Conservation (phyloP, 2,888 invertebrate species). For the Cerastoderma edule region DNA sequence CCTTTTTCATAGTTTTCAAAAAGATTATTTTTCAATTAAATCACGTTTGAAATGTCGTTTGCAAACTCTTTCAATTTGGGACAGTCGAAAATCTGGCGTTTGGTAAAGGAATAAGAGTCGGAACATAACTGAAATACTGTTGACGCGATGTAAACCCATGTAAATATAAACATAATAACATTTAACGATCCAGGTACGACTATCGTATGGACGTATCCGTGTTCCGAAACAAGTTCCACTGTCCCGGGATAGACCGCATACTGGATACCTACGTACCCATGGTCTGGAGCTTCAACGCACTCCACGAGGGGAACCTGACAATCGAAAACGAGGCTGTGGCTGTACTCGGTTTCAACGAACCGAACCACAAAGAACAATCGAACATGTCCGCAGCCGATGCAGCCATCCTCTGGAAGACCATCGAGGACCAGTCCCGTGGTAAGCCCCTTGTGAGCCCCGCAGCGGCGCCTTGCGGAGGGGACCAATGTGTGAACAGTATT, state of each 20-base stretch:
- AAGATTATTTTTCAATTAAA: too few species aligned
- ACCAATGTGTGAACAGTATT: constrained; percentile 21
- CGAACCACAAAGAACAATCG: constrained; percentile 58
- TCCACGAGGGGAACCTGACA: constrained; percentile 29
- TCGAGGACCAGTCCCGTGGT: constrained; percentile 43
- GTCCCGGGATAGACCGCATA: neutral
- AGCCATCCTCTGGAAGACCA: constrained; percentile 55
- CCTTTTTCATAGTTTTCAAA: too few species aligned
- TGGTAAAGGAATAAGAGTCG: too few species aligned
- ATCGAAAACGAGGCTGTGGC: constrained; percentile 43
- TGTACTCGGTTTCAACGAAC: constrained; percentile 64
- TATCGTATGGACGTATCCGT: constrained; percentile 21
- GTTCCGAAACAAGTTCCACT: neutral
- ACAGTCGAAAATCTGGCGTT: too few species aligned
- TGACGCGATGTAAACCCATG: too few species aligned
- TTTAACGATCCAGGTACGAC: constrained; percentile 16
- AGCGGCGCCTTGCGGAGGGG: constrained; percentile 35
- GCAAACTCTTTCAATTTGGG: too few species aligned
- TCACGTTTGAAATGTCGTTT: too few species aligned
- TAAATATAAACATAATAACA: too few species aligned
- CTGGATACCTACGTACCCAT: constrained; percentile 56
- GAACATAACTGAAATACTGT: too few species aligned
- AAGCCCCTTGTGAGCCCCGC: constrained; percentile 61
- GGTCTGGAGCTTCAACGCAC: constrained; percentile 60
- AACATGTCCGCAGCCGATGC: constrained; percentile 59